Evolutionary conservation across 2,797 vertebrate genomes (phyloP), one percentile per base, ranked within the genome.

Genomic region (Cirrhinus mrigala): DNA sequence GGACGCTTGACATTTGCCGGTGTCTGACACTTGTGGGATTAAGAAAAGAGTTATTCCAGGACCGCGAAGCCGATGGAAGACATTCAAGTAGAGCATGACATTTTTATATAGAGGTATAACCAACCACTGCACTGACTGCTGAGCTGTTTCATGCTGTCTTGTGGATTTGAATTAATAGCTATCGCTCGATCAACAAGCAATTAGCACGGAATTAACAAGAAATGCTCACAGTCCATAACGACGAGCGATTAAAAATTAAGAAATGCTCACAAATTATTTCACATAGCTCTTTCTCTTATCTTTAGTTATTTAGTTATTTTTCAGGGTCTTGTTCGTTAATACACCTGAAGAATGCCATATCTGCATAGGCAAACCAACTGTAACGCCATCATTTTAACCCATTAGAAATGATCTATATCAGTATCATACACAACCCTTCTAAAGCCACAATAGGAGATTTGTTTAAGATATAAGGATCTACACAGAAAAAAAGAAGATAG

Each of bases 21-120:
- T 85, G 75, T 74, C 78, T 79, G 82, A 86, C 89, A 81, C 69
- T 79, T 86, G 83, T 73, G 54, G 48, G 71, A 86, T 87, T 89
- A 86, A 81, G 80, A 84, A 77, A 56, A 75, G 33, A 79, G 60
- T 84, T 58, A 60, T 77, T 77, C 71, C 75, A 79, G 69, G 83
- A 60, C 79, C 70, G 29, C 18, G 64, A 46, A 83, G 62, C 62
- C 78, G 75, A 75, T 83, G 60, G 83, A 33, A 50, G 76, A 85
- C 37, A 68, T 71, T 56, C 46, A 5, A 64, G 52, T 73, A 83
- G 46, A 75, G 50, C 62, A 44, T 81, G 82, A 77, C 77, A 84
- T 15, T 16, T 16, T 82, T 71, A 33, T 64, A 64, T 64, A 46
- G 20, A 44, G 54, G 33, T 60, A 46, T 27, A 46, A 33, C 29